phyloP scores from a whole-genome alignment of 2,113 vertebrate species.

The Thinocorus orbignyianus region DNA sequence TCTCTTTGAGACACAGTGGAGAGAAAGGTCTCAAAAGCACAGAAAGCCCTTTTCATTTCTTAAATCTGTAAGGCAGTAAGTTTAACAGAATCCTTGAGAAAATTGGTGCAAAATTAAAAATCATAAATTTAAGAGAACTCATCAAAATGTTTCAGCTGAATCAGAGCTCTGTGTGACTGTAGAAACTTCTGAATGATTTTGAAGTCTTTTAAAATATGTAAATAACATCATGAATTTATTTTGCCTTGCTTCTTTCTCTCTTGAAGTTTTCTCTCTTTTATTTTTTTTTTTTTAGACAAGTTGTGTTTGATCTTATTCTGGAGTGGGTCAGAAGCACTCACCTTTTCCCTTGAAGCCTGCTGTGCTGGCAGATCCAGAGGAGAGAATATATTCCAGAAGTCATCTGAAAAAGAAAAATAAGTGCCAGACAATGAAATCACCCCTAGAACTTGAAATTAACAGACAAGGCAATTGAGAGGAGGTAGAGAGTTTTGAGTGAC shows the following conservation, averaged over 20 bases:
- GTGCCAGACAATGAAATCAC: background rate
- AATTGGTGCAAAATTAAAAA: background rate
- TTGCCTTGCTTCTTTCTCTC: background rate
- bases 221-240: background rate
- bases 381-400: background rate
- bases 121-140: background rate
- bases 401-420: background rate
- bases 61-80: background rate
- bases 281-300: background rate
- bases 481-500: background rate
- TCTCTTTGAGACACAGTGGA: slow-evolving; percentile 19
- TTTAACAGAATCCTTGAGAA: background rate
- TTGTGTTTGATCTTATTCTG: background rate
- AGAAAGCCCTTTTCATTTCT: background rate
- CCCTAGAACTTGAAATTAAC: background rate
- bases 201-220: background rate
- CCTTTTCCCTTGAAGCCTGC: background rate
- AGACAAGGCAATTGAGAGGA: background rate
- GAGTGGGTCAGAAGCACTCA: background rate
- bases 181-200: background rate
- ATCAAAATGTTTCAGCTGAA: background rate
- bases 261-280: background rate
- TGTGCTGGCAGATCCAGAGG: background rate
- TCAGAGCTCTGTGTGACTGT: background rate
- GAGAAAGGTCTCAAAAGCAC: background rate